These are phyloP conservation scores for Benthosema pterotum DNA, from an alignment of 2,797 vertebrate genomes.

Conservation along the genomic window DNA sequence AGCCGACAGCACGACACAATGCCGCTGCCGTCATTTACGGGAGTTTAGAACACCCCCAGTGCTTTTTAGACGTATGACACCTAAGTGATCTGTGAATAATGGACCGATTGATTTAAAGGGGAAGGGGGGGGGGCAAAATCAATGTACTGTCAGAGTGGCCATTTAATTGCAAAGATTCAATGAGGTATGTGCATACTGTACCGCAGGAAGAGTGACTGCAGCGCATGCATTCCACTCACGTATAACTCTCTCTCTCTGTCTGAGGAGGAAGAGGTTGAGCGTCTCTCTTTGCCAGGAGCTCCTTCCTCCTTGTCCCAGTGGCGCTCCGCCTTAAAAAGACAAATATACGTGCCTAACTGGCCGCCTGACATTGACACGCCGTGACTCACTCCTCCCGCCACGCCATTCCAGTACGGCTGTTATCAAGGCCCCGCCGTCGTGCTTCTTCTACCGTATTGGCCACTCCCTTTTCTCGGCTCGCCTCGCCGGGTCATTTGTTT, in stretches of 20 bases:
- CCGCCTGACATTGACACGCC: slow-evolving; percentile 66
- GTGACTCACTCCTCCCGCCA: slow-evolving; percentile 62
- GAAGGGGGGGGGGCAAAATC: slow-evolving; percentile 45
- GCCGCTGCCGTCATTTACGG: slow-evolving; percentile 25
- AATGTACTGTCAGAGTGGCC: slow-evolving; percentile 39
- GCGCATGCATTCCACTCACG: slow-evolving; percentile 48
- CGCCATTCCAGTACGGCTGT: slow-evolving; percentile 64
- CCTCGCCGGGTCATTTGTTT: slow-evolving; percentile 70
- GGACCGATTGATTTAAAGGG: slow-evolving; percentile 32
- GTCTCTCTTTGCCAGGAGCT: slow-evolving; percentile 56
- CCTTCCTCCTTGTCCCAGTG: slow-evolving; percentile 52
- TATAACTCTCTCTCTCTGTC: slow-evolving; percentile 54
- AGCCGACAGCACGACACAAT: slow-evolving; percentile 6
- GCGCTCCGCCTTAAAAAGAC: slow-evolving; percentile 69
- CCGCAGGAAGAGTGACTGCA: slow-evolving; percentile 14
- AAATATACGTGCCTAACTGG: slow-evolving; percentile 52
- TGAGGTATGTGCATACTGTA: slow-evolving; percentile 28
- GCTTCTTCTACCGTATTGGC: slow-evolving; percentile 30
- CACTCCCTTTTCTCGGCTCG: slow-evolving; percentile 41
- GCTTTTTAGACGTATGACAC: slow-evolving; percentile 19
- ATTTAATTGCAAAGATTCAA: slow-evolving; percentile 46
- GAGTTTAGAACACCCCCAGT: not conserved
- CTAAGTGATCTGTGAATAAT: slow-evolving; percentile 36
- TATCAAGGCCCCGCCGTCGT: slow-evolving; percentile 46
- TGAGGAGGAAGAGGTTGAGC: slow-evolving; percentile 55